phyloP scores from a whole-genome alignment of 2,888 invertebrate genomes.

The Tromatobia lineatoria region DNA sequence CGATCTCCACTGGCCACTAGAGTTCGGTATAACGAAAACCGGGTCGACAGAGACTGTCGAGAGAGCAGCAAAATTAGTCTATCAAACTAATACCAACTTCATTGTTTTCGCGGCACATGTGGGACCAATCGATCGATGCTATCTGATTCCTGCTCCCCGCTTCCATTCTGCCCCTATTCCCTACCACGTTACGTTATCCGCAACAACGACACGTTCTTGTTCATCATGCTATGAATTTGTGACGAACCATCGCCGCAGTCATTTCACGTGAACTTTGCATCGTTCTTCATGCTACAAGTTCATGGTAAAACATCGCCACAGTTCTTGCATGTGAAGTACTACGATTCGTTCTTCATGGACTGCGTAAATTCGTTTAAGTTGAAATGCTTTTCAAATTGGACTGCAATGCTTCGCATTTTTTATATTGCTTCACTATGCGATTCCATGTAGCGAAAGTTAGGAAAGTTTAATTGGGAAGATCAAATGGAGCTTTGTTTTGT shows the following conservation, averaged over 20 bases:
- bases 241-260: conserved; percentile 14
- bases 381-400: neutral
- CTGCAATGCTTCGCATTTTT: neutral
- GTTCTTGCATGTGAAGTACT: too few relatives aligned
- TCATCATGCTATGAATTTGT: conserved; percentile 23
- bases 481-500: too few relatives aligned
- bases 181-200: neutral
- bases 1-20: neutral
- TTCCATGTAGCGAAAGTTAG: neutral
- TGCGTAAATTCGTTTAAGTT: neutral
- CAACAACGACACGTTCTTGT: conserved; percentile 24
- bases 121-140: conserved; percentile 41
- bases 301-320: too few relatives aligned
- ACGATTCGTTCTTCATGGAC: too few relatives aligned
- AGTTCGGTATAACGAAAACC: neutral
- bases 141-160: neutral
- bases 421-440: neutral
- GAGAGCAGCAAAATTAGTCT: conserved; percentile 48
- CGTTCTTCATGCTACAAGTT: neutral
- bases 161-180: neutral
- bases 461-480: too few relatives aligned
- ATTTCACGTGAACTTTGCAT: neutral
- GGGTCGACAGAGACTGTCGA: neutral
- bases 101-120: conserved; percentile 32
- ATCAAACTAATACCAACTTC: conserved; percentile 65